Base-by-base conservation (phyloP, 1,140 invertebrate species). In the Hylaeus anthracinus region DNA sequence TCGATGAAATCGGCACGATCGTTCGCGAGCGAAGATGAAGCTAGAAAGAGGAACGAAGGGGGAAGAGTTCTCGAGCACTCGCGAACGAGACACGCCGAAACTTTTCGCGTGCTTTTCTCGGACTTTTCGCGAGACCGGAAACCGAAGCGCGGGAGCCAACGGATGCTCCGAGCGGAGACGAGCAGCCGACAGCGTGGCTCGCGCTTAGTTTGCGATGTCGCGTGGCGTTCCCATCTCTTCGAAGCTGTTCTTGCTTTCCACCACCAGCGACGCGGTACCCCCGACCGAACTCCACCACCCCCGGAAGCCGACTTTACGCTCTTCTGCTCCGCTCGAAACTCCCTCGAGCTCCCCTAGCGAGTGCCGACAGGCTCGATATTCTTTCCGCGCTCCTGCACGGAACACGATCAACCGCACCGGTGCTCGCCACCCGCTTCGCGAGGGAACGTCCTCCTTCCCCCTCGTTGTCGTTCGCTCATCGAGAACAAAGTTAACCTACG, bases 301-400 rank as follows among this genome's bases (percentile, higher is more conserved):
- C 45, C 55, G 65, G 45, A 71, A 67, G 41, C 65, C 60, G 58
- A 74, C 66, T 64, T 79, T 67, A 60, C 43, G 10, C 82, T 69
- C 84, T 48, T 70, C 73, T 66, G 5, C 14, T 78, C 58, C 43
- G 43, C 41, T 41, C 48, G n/a, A 51, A 9, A 26, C 26, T 9
- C 70, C 61, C 12, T 51, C 63, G 15, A 9, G 41, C 60, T n/a
- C 3, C 4, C 48, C 71, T n/a, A 45, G 61, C 61, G 12, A 61
- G 39, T 58, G n/a, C 55, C 79, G 65, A 26, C 55, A 26, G 61
- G 67, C 80, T 87, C 86, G 83, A 87, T 88, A 87, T 78, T 86
- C 76, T 70, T 87, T 88, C 83, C 86, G 78, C 86, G 81, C 80
- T 88, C 60, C 66, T 82, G 72, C 82, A 66, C 72, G 65, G 72